Evolutionary conservation across 2,797 vertebrate species (phyloP).

Genomic region (Gephyroberyx darwinii): DNA sequence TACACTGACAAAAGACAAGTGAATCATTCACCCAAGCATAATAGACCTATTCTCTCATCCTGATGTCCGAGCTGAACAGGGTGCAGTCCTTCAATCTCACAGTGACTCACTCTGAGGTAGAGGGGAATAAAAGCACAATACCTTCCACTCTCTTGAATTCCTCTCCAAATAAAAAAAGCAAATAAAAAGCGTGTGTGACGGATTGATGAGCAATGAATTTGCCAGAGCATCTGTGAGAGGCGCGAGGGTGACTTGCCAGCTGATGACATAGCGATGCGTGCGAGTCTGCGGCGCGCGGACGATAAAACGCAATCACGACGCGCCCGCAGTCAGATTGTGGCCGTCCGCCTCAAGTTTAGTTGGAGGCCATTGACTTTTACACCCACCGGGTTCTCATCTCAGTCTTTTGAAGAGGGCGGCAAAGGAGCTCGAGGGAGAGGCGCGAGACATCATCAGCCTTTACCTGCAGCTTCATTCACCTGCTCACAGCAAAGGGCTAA

Average conservation of each 20-base stretch:
- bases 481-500: slow-evolving; percentile 59
- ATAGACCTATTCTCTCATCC: background rate
- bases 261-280: slow-evolving; percentile 59
- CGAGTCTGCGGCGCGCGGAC: slow-evolving; percentile 59
- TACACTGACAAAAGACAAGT: slow-evolving; percentile 10
- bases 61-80: slow-evolving; percentile 7
- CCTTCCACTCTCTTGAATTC: slow-evolving; percentile 36
- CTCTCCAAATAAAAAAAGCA: slow-evolving; percentile 59
- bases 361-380: slow-evolving; percentile 74
- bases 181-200: slow-evolving; percentile 61
- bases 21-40: background rate
- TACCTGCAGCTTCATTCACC: slow-evolving; percentile 60
- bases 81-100: background rate
- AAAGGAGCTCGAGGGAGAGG: slow-evolving; percentile 28
- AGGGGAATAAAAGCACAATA: slow-evolving; percentile 36
- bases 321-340: slow-evolving; percentile 59
- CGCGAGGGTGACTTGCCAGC: slow-evolving; percentile 63
- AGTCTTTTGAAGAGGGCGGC: slow-evolving; percentile 48
- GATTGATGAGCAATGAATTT: slow-evolving; percentile 75
- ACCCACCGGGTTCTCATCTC: slow-evolving; percentile 67
- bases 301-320: slow-evolving; percentile 72
- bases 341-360: slow-evolving; percentile 65
- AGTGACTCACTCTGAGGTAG: background rate
- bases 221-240: slow-evolving; percentile 58
- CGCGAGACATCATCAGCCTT: slow-evolving; percentile 49